Evolutionary conservation across 2,113 vertebrate species (phyloP).

Genomic region (Clarias magur): DNA sequence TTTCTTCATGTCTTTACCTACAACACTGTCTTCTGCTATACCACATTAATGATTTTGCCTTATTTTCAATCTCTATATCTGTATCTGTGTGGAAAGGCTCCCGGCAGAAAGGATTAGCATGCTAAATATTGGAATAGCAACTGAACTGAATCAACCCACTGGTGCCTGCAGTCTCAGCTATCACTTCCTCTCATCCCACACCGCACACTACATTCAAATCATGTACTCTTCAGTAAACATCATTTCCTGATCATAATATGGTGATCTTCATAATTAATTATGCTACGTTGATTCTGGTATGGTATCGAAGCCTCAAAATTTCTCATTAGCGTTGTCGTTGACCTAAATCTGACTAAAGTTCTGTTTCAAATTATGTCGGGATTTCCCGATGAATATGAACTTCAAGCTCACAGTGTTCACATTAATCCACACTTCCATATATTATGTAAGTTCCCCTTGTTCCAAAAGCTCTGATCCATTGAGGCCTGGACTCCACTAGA

Average conservation of each 20-base stretch:
- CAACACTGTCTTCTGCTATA: not conserved
- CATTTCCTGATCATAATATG: not conserved
- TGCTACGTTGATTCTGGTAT: not conserved
- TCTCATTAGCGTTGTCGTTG: not conserved
- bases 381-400: not conserved
- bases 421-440: too few relatives aligned
- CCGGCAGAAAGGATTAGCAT: constrained; percentile 28
- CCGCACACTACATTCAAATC: not conserved
- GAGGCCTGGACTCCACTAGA: too few relatives aligned
- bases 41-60: not conserved
- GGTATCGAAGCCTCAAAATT: not conserved
- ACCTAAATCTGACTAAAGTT: not conserved
- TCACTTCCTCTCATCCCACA: constrained; percentile 23
- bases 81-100: not conserved
- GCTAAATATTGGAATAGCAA: constrained; percentile 30
- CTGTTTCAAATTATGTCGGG: not conserved
- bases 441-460: too few relatives aligned
- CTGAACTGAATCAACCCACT: constrained; percentile 11
- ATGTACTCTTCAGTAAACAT: not conserved
- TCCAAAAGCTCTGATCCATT: too few relatives aligned
- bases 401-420: not conserved
- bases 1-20: not conserved
- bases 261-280: not conserved
- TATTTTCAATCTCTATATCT: not conserved
- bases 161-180: not conserved